phyloP scores from a whole-genome alignment of 53 echinoderm and acorn worm species.

The Holothuria scabra region DNA sequence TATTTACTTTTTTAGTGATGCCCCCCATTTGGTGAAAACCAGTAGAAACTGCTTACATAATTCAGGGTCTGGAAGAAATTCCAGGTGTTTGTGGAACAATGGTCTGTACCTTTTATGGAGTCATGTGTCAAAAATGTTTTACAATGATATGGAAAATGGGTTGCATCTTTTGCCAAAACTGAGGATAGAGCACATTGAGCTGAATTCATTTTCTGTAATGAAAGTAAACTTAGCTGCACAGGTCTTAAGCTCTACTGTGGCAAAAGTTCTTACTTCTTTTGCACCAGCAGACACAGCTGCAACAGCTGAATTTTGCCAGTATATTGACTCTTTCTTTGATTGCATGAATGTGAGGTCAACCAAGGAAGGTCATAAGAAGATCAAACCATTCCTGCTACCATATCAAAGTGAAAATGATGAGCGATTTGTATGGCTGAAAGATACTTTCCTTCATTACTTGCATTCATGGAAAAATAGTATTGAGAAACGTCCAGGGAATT shows the following conservation, averaged over 20 bases:
- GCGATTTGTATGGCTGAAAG: slow-evolving; percentile 13
- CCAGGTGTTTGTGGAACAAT: slow-evolving; percentile 9
- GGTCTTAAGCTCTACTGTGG: slow-evolving; percentile 5
- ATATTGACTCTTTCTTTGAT: not conserved
- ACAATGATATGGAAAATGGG: not conserved
- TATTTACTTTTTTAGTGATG: too few species aligned
- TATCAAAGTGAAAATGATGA: slow-evolving; percentile 5
- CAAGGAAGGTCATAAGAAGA: slow-evolving; percentile 7
- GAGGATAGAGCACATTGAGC: not conserved
- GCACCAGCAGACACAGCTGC: slow-evolving; percentile 10
- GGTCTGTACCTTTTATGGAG: slow-evolving; percentile 4
- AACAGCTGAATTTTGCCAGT: slow-evolving; percentile 14
- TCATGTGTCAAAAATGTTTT: not conserved
- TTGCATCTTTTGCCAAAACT: slow-evolving; percentile 6
- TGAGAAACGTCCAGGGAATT: slow-evolving; percentile 1
- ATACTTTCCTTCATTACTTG: slow-evolving; percentile 3
- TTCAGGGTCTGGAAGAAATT: not conserved
- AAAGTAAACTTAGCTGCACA: not conserved
- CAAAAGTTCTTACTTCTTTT: not conserved
- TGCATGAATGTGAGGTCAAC: not conserved
- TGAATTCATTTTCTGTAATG: not conserved
- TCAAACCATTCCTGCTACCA: not conserved
- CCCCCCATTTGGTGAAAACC: too few species aligned
- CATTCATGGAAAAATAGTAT: not conserved
- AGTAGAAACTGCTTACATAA: not conserved